Percentiles rank a stretch among this genome's conserved stretches.
These are phyloP conservation scores for Caranx ignobilis DNA, from an alignment of 2,113 vertebrate species.

Conservation along the genomic window DNA sequence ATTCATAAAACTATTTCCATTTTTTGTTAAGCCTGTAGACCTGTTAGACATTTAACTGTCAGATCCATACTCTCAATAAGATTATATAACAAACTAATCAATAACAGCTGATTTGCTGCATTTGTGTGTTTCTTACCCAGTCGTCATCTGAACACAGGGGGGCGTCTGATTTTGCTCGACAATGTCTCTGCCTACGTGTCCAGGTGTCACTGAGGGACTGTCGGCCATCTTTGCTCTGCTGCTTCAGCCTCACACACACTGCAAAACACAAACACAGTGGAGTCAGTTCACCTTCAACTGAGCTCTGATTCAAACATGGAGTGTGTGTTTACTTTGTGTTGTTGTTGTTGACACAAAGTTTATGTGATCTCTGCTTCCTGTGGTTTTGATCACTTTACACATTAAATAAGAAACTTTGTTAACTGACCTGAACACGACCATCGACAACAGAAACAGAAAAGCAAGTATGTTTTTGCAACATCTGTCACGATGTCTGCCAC, in stretches of 20 bases:
- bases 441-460: too few species aligned
- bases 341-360: neutral
- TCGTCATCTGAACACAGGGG: conserved; percentile 77
- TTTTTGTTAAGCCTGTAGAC: too few species aligned
- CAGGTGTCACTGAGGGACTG: accelerated
- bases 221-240: conserved; percentile 30
- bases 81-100: neutral
- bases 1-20: too few species aligned
- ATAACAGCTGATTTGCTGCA: neutral
- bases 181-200: conserved; percentile 6
- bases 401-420: too few species aligned
- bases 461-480: too few species aligned
- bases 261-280: neutral
- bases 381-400: too few species aligned
- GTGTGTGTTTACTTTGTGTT: neutral
- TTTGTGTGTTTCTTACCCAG: conserved; percentile 68
- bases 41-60: too few species aligned
- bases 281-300: conserved; percentile 16
- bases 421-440: too few species aligned
- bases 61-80: neutral
- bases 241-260: conserved; percentile 68
- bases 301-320: neutral
- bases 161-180: neutral
- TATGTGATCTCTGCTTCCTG: too few species aligned
- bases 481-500: too few species aligned